phyloP scores from a whole-genome alignment of 2,888 invertebrate genomes.

The Luperina nickerlii region DNA sequence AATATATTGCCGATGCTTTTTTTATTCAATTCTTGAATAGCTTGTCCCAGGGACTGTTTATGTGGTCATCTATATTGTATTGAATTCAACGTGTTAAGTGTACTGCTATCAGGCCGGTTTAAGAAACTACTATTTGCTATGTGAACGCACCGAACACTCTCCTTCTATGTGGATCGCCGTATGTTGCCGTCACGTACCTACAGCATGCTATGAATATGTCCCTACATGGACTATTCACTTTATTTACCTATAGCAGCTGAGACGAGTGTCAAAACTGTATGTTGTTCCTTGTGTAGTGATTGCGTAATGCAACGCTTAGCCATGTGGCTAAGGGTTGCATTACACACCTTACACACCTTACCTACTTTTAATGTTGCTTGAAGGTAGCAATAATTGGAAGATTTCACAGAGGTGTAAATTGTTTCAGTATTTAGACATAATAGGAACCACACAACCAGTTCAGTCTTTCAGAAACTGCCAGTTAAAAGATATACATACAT shows the following conservation, averaged over 20 bases:
- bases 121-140: background rate
- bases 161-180: background rate
- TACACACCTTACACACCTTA: background rate
- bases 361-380: background rate
- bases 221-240: background rate
- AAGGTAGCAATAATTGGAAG: background rate
- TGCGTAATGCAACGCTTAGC: background rate
- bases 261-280: background rate
- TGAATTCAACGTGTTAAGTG: background rate
- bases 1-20: background rate
- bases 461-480: background rate
- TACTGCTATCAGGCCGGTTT: background rate
- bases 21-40: background rate
- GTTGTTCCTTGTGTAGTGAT: background rate
- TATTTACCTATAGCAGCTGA: background rate
- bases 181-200: constrained; percentile 4
- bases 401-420: background rate
- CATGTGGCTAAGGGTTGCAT: no score
- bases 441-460: background rate
- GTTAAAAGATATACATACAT: background rate
- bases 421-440: background rate
- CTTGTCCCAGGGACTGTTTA: background rate
- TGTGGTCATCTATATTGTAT: background rate
- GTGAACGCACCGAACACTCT: background rate
- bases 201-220: background rate